phyloP scores from a whole-genome alignment of 2,113 vertebrate species.

The Pseudonaja textilis region DNA sequence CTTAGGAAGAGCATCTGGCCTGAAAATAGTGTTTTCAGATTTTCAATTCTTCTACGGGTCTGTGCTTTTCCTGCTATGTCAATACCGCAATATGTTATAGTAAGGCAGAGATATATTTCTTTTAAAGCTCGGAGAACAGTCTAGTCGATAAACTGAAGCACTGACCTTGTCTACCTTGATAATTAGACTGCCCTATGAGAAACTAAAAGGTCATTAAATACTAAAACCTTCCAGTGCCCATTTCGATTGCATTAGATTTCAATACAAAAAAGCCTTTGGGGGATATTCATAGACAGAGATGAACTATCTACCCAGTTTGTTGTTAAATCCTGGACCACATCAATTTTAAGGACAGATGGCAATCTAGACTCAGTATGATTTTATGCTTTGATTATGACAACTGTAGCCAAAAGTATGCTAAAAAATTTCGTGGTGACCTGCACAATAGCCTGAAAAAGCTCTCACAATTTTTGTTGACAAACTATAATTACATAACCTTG shows the following conservation, averaged over 20 bases:
- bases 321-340: neutral
- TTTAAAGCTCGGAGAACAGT: neutral
- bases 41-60: neutral
- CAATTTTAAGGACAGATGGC: neutral
- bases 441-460: neutral
- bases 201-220: slow-evolving; percentile 25
- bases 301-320: neutral
- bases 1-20: neutral
- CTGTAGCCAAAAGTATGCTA: no score
- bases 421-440: neutral
- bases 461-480: neutral
- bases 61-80: neutral
- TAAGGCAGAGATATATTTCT: neutral
- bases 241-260: slow-evolving; percentile 1
- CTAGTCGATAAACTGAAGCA: neutral
- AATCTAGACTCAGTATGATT: neutral
- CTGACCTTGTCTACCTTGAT: neutral
- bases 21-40: neutral
- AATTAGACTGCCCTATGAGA: slow-evolving; percentile 11
- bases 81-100: neutral
- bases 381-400: neutral
- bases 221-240: neutral
- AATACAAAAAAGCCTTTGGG: neutral
- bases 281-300: neutral
- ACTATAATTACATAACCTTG: neutral